phyloP scores from a whole-genome alignment of 2,113 vertebrate genomes.

The Rhinolophus ferrumequinum region DNA sequence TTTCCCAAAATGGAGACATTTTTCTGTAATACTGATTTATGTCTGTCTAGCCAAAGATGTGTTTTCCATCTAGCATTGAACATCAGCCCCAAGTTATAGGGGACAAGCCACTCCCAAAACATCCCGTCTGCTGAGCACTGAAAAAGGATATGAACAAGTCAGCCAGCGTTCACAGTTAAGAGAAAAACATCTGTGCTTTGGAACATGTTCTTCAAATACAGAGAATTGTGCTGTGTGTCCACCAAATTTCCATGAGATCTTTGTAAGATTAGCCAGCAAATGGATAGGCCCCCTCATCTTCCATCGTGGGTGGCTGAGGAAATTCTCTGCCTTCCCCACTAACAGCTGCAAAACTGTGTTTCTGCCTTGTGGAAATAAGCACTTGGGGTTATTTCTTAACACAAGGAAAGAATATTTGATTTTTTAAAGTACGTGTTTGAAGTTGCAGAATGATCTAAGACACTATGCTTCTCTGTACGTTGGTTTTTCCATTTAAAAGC shows the following conservation, averaged over 20 bases:
- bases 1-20: conserved; percentile 49
- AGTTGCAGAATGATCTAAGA: not conserved
- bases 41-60: conserved; percentile 43
- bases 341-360: not conserved
- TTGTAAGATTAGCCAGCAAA: not conserved
- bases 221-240: not conserved
- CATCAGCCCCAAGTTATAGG: not conserved
- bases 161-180: conserved; percentile 63
- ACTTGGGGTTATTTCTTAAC: conserved; percentile 27
- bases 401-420: not conserved
- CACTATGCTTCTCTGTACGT: not conserved
- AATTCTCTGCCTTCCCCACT: not conserved
- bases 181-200: conserved; percentile 77
- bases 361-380: not conserved
- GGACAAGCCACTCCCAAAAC: not conserved
- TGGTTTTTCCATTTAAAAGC: conserved; percentile 9
- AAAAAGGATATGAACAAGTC: conserved; percentile 51
- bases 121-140: not conserved
- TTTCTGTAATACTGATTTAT: conserved; percentile 28
- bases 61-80: conserved; percentile 54
- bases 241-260: conserved; percentile 34
- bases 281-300: not conserved
- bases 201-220: conserved; percentile 53
- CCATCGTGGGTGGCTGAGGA: not conserved
- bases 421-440: conserved; percentile 22